Evolutionary conservation across 2,888 invertebrate genomes (phyloP).

Genomic region (Melieria crassipennis): DNA sequence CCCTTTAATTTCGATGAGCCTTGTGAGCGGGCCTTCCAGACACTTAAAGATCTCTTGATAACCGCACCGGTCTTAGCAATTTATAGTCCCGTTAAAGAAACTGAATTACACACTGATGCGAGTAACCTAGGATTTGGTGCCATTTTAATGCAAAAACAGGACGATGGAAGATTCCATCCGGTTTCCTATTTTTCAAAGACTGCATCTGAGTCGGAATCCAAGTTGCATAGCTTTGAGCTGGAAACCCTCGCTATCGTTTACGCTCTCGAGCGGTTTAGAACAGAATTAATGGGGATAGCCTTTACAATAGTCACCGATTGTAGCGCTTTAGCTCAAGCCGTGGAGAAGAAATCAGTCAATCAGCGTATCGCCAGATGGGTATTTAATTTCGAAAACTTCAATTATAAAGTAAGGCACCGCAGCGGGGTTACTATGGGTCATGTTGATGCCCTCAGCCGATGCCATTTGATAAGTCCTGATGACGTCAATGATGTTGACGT

Average conservation of each 20-base stretch:
- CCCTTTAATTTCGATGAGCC: not conserved
- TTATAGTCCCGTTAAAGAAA: constrained; percentile 24
- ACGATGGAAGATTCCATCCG: constrained; percentile 32
- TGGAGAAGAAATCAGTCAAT: constrained; percentile 37
- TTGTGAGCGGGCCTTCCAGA: constrained; percentile 2
- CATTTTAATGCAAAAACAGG: constrained; percentile 28
- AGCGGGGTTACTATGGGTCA: not conserved
- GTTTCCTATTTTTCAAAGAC: constrained; percentile 30
- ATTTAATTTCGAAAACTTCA: no score
- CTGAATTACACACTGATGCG: constrained; percentile 31
- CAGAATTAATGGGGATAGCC: constrained; percentile 36
- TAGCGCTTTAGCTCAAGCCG: constrained; percentile 25
- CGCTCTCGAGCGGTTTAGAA: constrained; percentile 36
- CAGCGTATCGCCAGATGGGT: constrained; percentile 36
- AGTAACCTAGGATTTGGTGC: constrained; percentile 32
- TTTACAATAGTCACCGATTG: no score
- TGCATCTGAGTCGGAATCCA: constrained; percentile 27
- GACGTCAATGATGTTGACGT: not conserved
- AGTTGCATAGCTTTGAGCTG: constrained; percentile 56
- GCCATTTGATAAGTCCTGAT: not conserved
- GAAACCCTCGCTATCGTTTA: constrained; percentile 47
- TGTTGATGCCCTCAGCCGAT: not conserved
- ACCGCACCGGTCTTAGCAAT: constrained; percentile 23
- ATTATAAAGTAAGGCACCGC: not conserved
- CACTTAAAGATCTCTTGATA: not conserved